These are phyloP conservation scores for Paraplagusia blochii DNA, from an alignment of 2,113 vertebrate species.

Conservation along the genomic window DNA sequence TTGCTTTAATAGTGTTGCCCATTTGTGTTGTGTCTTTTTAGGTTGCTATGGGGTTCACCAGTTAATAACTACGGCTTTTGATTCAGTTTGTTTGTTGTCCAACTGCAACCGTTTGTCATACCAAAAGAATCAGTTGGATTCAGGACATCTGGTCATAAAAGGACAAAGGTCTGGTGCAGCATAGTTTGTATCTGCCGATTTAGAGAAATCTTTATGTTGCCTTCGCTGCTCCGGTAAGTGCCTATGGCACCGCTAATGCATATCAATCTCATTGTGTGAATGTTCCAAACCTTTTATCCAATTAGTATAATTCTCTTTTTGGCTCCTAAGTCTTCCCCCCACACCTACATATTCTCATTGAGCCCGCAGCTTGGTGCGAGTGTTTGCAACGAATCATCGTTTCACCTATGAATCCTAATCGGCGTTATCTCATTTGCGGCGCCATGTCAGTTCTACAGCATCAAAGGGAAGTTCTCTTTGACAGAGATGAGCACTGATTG, in stretches of 20 bases:
- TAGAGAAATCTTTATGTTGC: neutral
- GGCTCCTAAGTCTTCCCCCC: constrained; percentile 15
- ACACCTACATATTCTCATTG: constrained; percentile 29
- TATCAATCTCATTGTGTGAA: neutral
- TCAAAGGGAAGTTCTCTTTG: constrained; percentile 8
- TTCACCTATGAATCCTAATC: constrained; percentile 5
- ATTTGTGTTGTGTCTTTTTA: neutral
- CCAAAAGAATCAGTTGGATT: neutral
- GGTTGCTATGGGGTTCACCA: neutral
- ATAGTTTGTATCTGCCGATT: neutral
- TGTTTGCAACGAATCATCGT: constrained; percentile 8
- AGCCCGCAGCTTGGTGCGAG: constrained; percentile 3
- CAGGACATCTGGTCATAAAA: neutral
- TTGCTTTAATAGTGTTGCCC: too few species aligned
- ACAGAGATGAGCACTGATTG: constrained; percentile 4
- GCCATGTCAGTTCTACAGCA: neutral
- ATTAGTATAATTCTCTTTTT: constrained; percentile 13
- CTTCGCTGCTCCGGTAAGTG: neutral
- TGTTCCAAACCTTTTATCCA: constrained; percentile 17
- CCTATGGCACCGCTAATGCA: neutral
- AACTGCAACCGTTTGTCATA: neutral
- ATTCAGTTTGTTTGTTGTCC: neutral
- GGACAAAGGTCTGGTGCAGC: neutral
- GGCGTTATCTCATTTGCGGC: neutral
- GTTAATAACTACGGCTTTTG: too few species aligned